phyloP scores from a whole-genome alignment of 2,888 invertebrate genomes.

The Tiliacea citrago region DNA sequence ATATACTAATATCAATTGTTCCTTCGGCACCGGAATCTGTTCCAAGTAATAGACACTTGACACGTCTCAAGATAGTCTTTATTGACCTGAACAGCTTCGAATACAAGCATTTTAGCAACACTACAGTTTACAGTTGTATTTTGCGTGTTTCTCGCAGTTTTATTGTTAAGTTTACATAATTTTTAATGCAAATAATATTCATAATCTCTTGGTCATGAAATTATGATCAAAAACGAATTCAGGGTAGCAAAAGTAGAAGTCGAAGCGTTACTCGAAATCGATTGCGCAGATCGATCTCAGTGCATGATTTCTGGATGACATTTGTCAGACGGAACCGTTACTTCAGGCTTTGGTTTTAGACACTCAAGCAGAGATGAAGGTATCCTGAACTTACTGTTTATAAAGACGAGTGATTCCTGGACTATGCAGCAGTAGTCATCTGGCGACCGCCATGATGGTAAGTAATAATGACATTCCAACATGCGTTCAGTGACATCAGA shows the following conservation, averaged over 20 bases:
- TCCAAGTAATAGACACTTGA: slow-evolving; percentile 50
- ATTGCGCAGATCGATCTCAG: not conserved
- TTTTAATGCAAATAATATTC: slow-evolving; percentile 12
- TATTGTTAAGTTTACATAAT: slow-evolving; percentile 23
- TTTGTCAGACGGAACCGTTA: not conserved
- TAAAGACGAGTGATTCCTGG: slow-evolving; percentile 18
- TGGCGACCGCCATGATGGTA: no score
- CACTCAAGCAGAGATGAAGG: not conserved
- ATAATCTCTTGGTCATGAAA: slow-evolving; percentile 16
- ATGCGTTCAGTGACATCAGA: not conserved
- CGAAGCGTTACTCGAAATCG: not conserved
- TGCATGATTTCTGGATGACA: not conserved
- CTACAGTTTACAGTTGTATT: slow-evolving; percentile 24
- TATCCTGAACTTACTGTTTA: not conserved
- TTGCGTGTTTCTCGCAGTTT: slow-evolving; percentile 23
- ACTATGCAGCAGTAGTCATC: not conserved
- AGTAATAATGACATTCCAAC: not conserved
- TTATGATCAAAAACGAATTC: slow-evolving; percentile 2
- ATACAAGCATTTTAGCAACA: slow-evolving; percentile 22
- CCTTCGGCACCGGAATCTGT: slow-evolving; percentile 32
- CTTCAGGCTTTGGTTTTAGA: not conserved
- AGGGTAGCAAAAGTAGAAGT: not conserved
- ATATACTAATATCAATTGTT: slow-evolving; percentile 35
- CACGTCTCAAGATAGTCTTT: slow-evolving; percentile 31
- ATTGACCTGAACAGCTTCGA: slow-evolving; percentile 33